Evolutionary conservation across 2,113 vertebrate genomes (phyloP).

Genomic region (Tetraodon nigroviridis): DNA sequence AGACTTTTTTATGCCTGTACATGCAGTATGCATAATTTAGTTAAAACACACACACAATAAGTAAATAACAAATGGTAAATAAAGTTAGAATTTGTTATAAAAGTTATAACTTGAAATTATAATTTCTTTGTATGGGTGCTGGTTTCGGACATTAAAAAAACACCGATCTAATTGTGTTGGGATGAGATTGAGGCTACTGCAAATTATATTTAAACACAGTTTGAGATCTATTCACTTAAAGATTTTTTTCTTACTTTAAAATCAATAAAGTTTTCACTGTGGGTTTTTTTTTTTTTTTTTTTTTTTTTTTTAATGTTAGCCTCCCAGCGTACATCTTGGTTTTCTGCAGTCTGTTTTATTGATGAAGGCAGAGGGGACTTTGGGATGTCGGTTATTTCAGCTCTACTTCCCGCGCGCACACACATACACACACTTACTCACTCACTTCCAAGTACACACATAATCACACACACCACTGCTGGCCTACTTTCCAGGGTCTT

Average conservation of each 20-base stretch:
- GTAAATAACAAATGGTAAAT: too few relatives aligned
- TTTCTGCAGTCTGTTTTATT: slow-evolving; percentile 63
- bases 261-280: slow-evolving; percentile 12
- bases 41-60: too few relatives aligned
- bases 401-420: slow-evolving; percentile 56
- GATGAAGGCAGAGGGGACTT: slow-evolving; percentile 65
- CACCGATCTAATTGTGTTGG: neutral
- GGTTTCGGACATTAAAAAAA: too few relatives aligned
- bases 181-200: neutral
- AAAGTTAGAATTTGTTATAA: too few relatives aligned
- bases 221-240: neutral
- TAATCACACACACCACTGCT: slow-evolving; percentile 24
- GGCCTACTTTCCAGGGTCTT: slow-evolving; percentile 60
- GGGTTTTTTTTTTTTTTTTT: slow-evolving; percentile 7
- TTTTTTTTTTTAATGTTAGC: slow-evolving; percentile 6
- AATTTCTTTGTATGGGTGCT: too few relatives aligned
- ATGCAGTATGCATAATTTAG: too few relatives aligned
- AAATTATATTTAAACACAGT: neutral
- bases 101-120: too few relatives aligned
- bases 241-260: neutral
- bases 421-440: slow-evolving; percentile 20
- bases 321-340: slow-evolving; percentile 11
- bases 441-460: slow-evolving; percentile 9
- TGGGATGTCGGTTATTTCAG: slow-evolving; percentile 67
- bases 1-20: too few relatives aligned